Base-by-base conservation (phyloP, 1,140 invertebrate genomes). In the Matsumurasca onukii region DNA sequence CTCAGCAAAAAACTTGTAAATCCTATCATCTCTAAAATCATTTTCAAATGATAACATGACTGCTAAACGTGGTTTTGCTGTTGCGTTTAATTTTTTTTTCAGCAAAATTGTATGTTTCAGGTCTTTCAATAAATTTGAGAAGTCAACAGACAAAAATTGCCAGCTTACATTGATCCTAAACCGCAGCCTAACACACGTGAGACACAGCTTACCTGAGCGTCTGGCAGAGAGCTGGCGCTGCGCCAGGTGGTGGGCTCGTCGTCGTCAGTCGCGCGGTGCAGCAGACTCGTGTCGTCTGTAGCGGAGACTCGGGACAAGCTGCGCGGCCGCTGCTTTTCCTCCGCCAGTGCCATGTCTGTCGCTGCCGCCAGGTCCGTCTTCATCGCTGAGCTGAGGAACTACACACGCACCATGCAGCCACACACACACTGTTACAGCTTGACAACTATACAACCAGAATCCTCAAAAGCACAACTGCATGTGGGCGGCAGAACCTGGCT, bases 301-400 rank as follows among this genome's bases (percentile, higher is more conserved):
- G 5, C 13, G 27, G 22, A 22, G 27, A 62, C 22, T 12, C 31
- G 27, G 73, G 34, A 74, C 52, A 25, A 77, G 69, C 69, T 76
- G 77, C 67, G 78, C 76, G 71, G 77, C 67, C 76, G 69, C 59
- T 76, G 66, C 84, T 78, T 74, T 82, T 78, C 81, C 81, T 73
- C 78, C 78, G 71, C 59, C 27, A 70, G 27, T 13, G 78, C 80
- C 71, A 85, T 80, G 80, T 87, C 83, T 70, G 90, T 85, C 49
- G 89, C 88, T 68, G 85, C 85, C 77, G 85, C 84, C 78, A 92
- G 83, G 82, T 92, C 90, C 74, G 89, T 91, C 86, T 91, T 92
- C 82, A 93, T 83, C 70, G 89, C 87, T 76, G 89, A 86, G 77
- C 86, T 89, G 83, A 94, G 84, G 77, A 94, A 70, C 70, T 74